Percentiles rank a stretch among this genome's conserved stretches.
Evolutionary conservation across 2,888 invertebrate species (phyloP).

Genomic region (Bombylius major): DNA sequence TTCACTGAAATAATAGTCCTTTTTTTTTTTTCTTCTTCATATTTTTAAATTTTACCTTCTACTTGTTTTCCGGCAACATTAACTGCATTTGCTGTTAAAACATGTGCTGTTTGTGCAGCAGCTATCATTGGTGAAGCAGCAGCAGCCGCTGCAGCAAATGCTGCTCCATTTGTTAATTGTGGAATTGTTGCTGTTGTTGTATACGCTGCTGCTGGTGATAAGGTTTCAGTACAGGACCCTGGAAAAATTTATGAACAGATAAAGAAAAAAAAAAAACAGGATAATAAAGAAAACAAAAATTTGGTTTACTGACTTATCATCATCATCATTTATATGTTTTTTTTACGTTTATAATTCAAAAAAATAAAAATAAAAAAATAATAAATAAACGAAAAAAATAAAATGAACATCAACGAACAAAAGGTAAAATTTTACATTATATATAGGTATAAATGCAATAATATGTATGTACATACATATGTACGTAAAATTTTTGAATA

Average conservation of each 20-base stretch:
- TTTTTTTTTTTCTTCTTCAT: neutral
- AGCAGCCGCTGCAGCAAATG: constrained; percentile 62
- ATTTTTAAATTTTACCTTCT: constrained; percentile 51
- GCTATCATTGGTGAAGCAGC: constrained; percentile 36
- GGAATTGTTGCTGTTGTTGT: constrained; percentile 45
- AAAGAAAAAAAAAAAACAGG: too few relatives aligned
- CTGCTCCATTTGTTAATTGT: constrained; percentile 49
- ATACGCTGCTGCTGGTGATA: constrained; percentile 43
- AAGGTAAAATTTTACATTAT: too few relatives aligned
- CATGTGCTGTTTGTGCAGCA: neutral
- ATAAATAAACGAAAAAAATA: neutral
- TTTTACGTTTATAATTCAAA: neutral
- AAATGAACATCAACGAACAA: neutral
- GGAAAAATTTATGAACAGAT: neutral
- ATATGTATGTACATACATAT: too few relatives aligned
- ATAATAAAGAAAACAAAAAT: neutral
- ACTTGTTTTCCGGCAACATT: constrained; percentile 66
- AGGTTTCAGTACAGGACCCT: constrained; percentile 40
- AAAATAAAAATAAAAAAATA: neutral
- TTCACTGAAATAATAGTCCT: too few relatives aligned
- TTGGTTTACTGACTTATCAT: neutral
- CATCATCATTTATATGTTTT: too few relatives aligned
- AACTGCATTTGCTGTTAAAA: neutral
- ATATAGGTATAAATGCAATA: too few relatives aligned
- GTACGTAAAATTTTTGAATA: too few relatives aligned